Evolutionary conservation across 2,888 invertebrate species (phyloP).

Genomic region (Ennomos fuscantarius): DNA sequence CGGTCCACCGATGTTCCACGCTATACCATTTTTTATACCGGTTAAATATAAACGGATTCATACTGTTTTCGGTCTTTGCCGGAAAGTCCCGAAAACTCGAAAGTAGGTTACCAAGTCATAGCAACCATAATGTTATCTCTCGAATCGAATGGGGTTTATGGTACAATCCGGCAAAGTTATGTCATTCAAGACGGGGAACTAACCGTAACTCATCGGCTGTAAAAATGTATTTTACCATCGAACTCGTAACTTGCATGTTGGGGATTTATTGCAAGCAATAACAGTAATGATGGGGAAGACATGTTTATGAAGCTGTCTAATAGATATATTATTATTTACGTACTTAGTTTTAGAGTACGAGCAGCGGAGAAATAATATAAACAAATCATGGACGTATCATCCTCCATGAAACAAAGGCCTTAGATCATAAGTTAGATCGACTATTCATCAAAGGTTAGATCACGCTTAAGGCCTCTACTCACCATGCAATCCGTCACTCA

Average conservation of each 20-base stretch:
- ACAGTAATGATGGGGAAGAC: constrained; percentile 12
- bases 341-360: too few relatives aligned
- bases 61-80: constrained; percentile 5
- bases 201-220: constrained; percentile 47
- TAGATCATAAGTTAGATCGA: too few relatives aligned
- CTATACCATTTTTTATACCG: not conserved
- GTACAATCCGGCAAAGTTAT: constrained; percentile 47
- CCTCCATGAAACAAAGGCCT: too few relatives aligned
- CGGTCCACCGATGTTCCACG: too few relatives aligned
- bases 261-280: constrained; percentile 45
- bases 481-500: too few relatives aligned
- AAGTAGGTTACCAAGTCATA: constrained; percentile 56
- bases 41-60: not conserved
- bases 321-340: not conserved
- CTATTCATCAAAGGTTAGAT: too few relatives aligned
- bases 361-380: too few relatives aligned
- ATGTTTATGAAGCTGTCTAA: constrained; percentile 15
- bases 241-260: constrained; percentile 42
- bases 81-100: constrained; percentile 29
- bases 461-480: too few relatives aligned
- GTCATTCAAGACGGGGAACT: constrained; percentile 41
- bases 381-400: too few relatives aligned
- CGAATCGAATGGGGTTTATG: constrained; percentile 52
- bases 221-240: constrained; percentile 46
- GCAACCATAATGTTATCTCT: constrained; percentile 43